Evolutionary conservation across 2,888 invertebrate genomes (phyloP), one percentile per base, ranked within the genome.

Genomic region (Formica aserva): DNA sequence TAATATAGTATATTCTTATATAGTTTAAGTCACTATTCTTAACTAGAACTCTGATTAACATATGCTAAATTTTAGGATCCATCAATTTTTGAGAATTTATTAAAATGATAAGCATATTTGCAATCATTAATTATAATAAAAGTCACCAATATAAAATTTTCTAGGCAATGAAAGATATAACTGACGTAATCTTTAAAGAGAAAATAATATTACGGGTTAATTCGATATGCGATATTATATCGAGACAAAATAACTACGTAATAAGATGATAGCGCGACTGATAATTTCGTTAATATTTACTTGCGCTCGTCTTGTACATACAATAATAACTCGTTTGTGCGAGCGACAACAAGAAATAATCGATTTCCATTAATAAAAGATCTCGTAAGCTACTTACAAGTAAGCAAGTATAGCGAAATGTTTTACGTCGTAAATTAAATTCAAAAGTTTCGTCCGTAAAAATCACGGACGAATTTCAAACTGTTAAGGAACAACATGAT

Each of bases 301-400:
- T 82, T 65, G 41, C 57, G 0, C 32, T 32, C 29, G 35, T 75
- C 26, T 18, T 22, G 55, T 55, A 78, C n/a, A 45, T 45, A 78
- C 38, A 80, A 71, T 71, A 74, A 72, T 78, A 87, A 80, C 35
- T n/a, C n/a, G 13, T 32, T 26, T 22, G 52, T n/a, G 35, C n/a
- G 26, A 18, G 29, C 26, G 29, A 76, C 11, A 48, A n/a, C 60
- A 41, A 45, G n/a, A 80, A 65, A 62, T 69, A 74, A 84, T 86
- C 86, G 81, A 86, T 86, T 86, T 86, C 55, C 87, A 57, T 72
- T 86, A 81, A 83, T 71, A 84, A 84, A 82, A 67, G 86, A 67
- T 65, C 13, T 29, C n/a, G 29, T 32, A 71, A 77, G 65, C 60
- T 71, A 67, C 26, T 38, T 62, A 35, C 35, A 35, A 38, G 1